These are phyloP conservation scores for Gymnogyps californianus DNA, from an alignment of 2,113 vertebrate genomes.

Conservation along the genomic window DNA sequence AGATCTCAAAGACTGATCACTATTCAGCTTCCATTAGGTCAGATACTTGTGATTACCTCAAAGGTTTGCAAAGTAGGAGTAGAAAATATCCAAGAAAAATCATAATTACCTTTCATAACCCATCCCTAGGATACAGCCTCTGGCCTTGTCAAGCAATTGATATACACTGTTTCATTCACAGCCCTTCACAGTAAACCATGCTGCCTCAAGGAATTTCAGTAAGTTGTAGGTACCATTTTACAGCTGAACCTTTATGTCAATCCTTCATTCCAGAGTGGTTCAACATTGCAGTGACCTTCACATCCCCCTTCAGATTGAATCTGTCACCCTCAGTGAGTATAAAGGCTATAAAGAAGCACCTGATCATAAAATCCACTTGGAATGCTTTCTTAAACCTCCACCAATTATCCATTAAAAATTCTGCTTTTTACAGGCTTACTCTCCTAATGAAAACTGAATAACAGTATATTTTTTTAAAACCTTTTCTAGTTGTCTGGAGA, in stretches of 20 bases:
- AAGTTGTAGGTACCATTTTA: neutral
- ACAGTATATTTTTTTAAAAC: neutral
- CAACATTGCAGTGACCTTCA: constrained; percentile 22
- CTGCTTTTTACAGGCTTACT: neutral
- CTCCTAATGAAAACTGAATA: neutral
- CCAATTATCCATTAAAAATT: constrained; percentile 45
- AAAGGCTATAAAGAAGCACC: constrained; percentile 57
- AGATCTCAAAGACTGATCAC: neutral
- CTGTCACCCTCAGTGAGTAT: constrained; percentile 58
- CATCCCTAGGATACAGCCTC: neutral
- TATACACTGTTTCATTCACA: neutral
- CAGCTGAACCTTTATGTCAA: neutral
- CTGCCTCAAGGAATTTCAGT: neutral
- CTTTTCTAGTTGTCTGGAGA: neutral
- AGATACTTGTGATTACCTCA: neutral
- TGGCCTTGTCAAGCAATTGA: neutral
- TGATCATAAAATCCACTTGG: constrained; percentile 67
- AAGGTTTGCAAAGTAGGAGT: neutral
- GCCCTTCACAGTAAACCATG: neutral
- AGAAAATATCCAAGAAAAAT: neutral
- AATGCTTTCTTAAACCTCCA: constrained; percentile 54
- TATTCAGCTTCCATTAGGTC: neutral
- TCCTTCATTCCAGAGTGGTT: constrained; percentile 37
- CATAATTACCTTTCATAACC: neutral
- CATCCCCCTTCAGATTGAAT: constrained; percentile 54